Conservation (phyloP, 2,797 vertebrate species). For the Enteromius anoplus region DNA sequence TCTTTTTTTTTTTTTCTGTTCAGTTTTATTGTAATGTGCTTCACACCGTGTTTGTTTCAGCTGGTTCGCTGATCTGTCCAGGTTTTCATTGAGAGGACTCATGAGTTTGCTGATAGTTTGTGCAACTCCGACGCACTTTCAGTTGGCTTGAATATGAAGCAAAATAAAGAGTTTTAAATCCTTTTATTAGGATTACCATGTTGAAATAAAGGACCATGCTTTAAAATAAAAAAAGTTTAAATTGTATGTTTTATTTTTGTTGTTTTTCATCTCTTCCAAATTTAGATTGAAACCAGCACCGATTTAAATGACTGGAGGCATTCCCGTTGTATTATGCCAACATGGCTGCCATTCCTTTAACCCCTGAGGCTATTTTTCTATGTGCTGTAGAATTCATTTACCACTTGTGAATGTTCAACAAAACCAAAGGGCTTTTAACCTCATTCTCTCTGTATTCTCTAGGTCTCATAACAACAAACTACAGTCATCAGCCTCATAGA, state of each 20-base stretch:
- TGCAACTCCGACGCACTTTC: constrained; percentile 24
- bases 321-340: constrained; percentile 67
- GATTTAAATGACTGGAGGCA: constrained; percentile 57
- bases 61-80: constrained; percentile 18
- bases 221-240: constrained; percentile 15
- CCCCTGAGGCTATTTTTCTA: constrained; percentile 34
- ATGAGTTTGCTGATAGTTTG: constrained; percentile 19
- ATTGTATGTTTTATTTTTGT: constrained; percentile 6
- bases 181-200: constrained; percentile 71
- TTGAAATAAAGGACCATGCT: constrained; percentile 42
- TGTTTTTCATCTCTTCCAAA: constrained; percentile 15
- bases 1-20: constrained; percentile 19
- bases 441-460: constrained; percentile 83
- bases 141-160: constrained; percentile 54
- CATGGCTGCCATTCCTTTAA: constrained; percentile 68
- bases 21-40: constrained; percentile 51
- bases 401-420: constrained; percentile 53
- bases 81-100: constrained; percentile 18
- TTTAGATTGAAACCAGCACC: background rate
- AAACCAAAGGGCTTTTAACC: constrained; percentile 80
- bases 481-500: constrained; percentile 94
- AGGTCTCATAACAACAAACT: constrained; percentile 99
- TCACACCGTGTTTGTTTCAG: constrained; percentile 35
- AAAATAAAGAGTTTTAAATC: constrained; percentile 62
- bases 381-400: constrained; percentile 60